Conservation (phyloP, 2,888 invertebrate genomes). For the Laspeyria flexula region DNA sequence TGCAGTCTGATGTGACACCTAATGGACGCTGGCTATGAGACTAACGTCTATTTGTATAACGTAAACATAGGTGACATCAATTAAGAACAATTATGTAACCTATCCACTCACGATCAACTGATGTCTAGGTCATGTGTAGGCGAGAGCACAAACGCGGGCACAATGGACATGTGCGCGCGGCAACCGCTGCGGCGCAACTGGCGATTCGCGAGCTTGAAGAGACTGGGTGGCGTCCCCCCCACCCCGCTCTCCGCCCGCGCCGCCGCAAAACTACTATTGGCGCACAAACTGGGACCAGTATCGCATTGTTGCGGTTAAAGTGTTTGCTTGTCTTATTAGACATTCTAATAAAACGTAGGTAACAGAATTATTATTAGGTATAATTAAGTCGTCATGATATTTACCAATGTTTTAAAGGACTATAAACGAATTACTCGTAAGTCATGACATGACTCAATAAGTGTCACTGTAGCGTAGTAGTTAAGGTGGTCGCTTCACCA, state of each 20-base stretch:
- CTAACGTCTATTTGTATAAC: background rate
- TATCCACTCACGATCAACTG: conserved; percentile 70
- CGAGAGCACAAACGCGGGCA: conserved; percentile 50
- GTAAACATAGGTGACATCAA: conserved; percentile 21
- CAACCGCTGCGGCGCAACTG: conserved; percentile 79
- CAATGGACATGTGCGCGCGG: conserved; percentile 62
- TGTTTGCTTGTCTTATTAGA: conserved; percentile 15
- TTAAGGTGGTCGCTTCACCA: no score
- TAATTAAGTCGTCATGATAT: no score
- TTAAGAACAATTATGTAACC: conserved; percentile 64
- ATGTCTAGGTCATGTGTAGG: conserved; percentile 65
- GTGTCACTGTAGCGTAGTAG: no score
- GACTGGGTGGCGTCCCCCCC: conserved; percentile 52
- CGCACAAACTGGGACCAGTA: conserved; percentile 70
- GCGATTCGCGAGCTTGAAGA: conserved; percentile 34
- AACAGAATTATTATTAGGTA: background rate
- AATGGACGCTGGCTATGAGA: conserved; percentile 31
- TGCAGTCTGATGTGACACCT: conserved; percentile 17
- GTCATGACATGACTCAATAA: no score
- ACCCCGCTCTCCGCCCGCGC: conserved; percentile 40
- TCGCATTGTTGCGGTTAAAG: conserved; percentile 40
- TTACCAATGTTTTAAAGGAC: no score
- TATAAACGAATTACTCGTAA: no score
- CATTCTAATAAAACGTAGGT: conserved; percentile 16
- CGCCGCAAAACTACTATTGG: conserved; percentile 61